phyloP scores from a whole-genome alignment of 2,113 vertebrate species.

The Ophiodon elongatus region DNA sequence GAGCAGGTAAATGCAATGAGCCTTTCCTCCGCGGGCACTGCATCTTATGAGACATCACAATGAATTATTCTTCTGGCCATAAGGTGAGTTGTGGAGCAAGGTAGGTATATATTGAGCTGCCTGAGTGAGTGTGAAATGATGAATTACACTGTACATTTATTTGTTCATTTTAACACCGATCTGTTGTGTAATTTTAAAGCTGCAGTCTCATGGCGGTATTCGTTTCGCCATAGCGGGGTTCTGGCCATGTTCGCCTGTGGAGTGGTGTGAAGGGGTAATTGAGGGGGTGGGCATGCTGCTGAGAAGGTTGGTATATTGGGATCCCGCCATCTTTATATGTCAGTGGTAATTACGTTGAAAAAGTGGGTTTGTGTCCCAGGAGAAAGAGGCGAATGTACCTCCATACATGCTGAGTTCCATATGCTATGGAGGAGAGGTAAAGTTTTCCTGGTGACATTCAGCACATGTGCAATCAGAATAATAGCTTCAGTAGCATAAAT shows the following conservation, averaged over 20 bases:
- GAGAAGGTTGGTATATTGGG: slow-evolving; percentile 68
- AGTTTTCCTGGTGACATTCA: slow-evolving; percentile 45
- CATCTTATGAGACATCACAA: slow-evolving; percentile 59
- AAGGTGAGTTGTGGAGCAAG: slow-evolving; percentile 65
- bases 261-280: slow-evolving; percentile 53
- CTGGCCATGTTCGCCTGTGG: slow-evolving; percentile 11
- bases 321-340: slow-evolving; percentile 72
- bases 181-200: slow-evolving; percentile 33
- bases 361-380: slow-evolving; percentile 52
- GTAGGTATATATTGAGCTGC: slow-evolving; percentile 50
- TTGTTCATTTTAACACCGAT: slow-evolving; percentile 56
- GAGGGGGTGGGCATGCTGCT: slow-evolving; percentile 52
- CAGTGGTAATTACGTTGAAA: slow-evolving; percentile 74
- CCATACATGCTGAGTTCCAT: slow-evolving; percentile 13
- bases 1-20: slow-evolving; percentile 66
- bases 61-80: slow-evolving; percentile 69
- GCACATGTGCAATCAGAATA: slow-evolving; percentile 49
- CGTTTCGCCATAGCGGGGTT: slow-evolving; percentile 10
- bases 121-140: slow-evolving; percentile 46
- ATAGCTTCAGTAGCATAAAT: slow-evolving; percentile 42
- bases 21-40: slow-evolving; percentile 36
- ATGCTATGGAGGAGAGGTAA: slow-evolving; percentile 3
- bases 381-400: slow-evolving; percentile 23
- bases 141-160: slow-evolving; percentile 37
- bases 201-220: neutral